These are phyloP conservation scores for Arvicanthis niloticus DNA, from an alignment of 2,113 vertebrate species.

Conservation along the genomic window DNA sequence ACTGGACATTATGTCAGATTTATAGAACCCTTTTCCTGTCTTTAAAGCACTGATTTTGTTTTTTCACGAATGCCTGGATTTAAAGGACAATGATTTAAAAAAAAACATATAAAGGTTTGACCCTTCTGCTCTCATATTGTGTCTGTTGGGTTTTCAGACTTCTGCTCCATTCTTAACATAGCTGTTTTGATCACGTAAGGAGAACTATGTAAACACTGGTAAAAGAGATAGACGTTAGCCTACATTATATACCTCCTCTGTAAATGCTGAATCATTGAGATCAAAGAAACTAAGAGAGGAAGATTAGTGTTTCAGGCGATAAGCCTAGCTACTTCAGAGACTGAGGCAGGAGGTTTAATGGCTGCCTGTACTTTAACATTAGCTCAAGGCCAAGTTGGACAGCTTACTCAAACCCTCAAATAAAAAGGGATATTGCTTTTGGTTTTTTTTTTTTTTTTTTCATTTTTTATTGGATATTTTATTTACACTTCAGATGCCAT, in stretches of 20 bases:
- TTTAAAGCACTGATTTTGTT: neutral
- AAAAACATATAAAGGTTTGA: neutral
- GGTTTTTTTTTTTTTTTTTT: neutral
- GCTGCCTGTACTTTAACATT: neutral
- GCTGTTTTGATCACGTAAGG: neutral
- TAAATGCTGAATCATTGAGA: neutral
- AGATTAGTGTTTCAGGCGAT: neutral
- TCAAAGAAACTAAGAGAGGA: neutral
- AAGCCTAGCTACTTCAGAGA: neutral
- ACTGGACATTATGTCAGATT: neutral
- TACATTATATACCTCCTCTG: neutral
- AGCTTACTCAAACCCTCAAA: neutral
- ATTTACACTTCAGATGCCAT: too few relatives aligned
- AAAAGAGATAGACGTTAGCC: neutral
- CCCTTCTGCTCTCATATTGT: neutral
- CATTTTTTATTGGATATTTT: too few relatives aligned
- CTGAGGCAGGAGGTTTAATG: neutral
- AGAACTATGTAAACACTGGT: neutral
- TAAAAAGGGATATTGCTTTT: neutral
- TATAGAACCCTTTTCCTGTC: neutral
- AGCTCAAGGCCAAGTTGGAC: neutral
- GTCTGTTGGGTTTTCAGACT: neutral
- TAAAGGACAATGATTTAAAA: neutral
- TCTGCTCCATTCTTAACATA: neutral
- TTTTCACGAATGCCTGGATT: neutral